Evolutionary conservation across 2,888 invertebrate species (phyloP), one percentile per base, ranked within the genome.

Genomic region (Pseudococcus longispinus): DNA sequence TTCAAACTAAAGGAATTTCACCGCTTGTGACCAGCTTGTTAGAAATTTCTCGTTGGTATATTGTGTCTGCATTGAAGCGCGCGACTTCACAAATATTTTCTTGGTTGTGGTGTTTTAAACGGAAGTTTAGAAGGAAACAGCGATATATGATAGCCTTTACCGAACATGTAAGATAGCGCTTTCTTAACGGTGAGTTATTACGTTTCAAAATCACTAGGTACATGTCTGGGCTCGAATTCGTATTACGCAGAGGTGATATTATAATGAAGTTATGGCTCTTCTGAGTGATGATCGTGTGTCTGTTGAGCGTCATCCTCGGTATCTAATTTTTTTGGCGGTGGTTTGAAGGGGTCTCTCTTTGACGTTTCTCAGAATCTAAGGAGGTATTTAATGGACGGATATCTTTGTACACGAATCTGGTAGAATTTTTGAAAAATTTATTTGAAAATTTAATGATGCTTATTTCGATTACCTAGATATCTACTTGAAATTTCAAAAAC

Each of bases 61-160:
- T 23, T 23, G 60, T 60, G 20, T 60, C 60, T 20, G 9, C 23
- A 80, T 29, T 29, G 77, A 29, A 26, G 42, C 26, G 77, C 42
- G 42, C 20, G 13, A 42, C 77, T 37, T 80, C 20, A 29, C 37
- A 20, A 80, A 80, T 42, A 80, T 80, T 80, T 80, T 80, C 77
- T 80, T 80, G 20, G 29, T 70, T 70, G 42, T 11, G n/a, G 20
- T 80, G 20, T 8, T 20, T 74, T 37, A 77, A 42, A 80, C 77
- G 77, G 77, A 80, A 80, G 77, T 80, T 70, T 80, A 80, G 42
- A 80, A 80, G 42, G 77, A 80, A 80, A 80, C 77, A 11, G 20
- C 42, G 77, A 80, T 80, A 80, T 80, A 80, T 80, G 77, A 80
- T 80, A 80, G 77, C 77, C 77, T 80, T 80, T 80, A 20, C 77